Evolutionary conservation across 2,113 vertebrate species (phyloP).

Genomic region (Cinclus cinclus): DNA sequence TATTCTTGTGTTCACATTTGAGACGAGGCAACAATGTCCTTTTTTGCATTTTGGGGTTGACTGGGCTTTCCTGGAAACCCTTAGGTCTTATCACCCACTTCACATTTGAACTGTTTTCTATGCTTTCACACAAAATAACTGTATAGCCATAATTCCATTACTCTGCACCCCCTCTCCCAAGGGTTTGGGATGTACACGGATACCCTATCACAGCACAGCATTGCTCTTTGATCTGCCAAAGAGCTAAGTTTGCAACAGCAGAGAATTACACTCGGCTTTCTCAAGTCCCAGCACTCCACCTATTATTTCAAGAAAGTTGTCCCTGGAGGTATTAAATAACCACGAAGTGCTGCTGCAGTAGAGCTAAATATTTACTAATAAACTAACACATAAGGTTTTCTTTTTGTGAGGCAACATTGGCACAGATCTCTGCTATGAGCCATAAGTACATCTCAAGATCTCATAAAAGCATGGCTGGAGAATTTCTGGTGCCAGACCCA

Average conservation of each 20-base stretch:
- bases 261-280: not conserved
- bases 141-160: not conserved
- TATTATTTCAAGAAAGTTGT: constrained; percentile 11
- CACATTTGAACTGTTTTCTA: not conserved
- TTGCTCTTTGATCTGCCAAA: not conserved
- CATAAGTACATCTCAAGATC: not conserved
- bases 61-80: not conserved
- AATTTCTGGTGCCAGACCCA: not conserved
- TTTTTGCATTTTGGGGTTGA: not conserved
- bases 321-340: not conserved
- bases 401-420: not conserved
- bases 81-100: not conserved
- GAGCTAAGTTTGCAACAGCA: not conserved
- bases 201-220: not conserved
- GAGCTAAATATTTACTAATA: constrained; percentile 14
- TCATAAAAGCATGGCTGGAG: not conserved
- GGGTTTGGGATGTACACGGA: not conserved
- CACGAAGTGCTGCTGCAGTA: not conserved
- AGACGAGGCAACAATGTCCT: not conserved
- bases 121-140: not conserved
- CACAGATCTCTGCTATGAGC: not conserved
- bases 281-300: not conserved
- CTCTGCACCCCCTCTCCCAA: not conserved
- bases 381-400: not conserved
- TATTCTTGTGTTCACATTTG: not conserved